Conservation (phyloP, 2,888 invertebrate species). For the Megamerina dolium region DNA sequence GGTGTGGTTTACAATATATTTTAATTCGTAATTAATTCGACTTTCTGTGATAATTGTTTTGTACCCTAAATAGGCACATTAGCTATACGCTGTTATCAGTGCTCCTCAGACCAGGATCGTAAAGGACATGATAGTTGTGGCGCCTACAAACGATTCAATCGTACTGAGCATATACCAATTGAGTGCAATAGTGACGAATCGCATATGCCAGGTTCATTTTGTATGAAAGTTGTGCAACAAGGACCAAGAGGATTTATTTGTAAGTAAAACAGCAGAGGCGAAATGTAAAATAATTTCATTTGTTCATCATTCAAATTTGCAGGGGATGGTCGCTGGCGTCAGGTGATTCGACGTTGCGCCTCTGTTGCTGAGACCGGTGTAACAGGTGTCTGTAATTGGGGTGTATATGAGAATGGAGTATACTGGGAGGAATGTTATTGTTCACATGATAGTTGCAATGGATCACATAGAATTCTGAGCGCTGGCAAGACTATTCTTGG, state of each 20-base stretch:
- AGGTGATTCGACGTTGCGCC: constrained; percentile 83
- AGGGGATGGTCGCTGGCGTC: constrained; percentile 95
- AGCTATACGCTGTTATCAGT: constrained; percentile 87
- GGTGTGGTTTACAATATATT: constrained; percentile 20
- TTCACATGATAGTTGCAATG: constrained; percentile 83
- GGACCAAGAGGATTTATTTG: constrained; percentile 92
- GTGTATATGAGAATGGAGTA: constrained; percentile 87
- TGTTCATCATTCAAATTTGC: too few species aligned
- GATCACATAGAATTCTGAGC: constrained; percentile 14
- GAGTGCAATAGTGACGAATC: constrained; percentile 94
- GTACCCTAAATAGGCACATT: constrained; percentile 24
- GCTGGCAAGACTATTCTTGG: too few species aligned
- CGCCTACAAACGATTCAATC: constrained; percentile 80
- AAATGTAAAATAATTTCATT: background rate
- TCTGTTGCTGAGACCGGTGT: constrained; percentile 87
- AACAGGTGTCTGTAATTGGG: constrained; percentile 95
- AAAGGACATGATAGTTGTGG: constrained; percentile 78
- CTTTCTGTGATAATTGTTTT: constrained; percentile 3
- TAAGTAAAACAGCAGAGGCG: constrained; percentile 58
- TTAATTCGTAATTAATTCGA: constrained; percentile 4
- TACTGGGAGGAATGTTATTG: constrained; percentile 98
- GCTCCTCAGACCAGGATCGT: constrained; percentile 78
- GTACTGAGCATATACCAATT: constrained; percentile 76
- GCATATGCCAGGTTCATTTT: constrained; percentile 90
- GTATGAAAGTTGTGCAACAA: constrained; percentile 91